These are phyloP conservation scores for Phoxinus dragarum DNA, from an alignment of 2,797 vertebrate species.

Conservation along the genomic window DNA sequence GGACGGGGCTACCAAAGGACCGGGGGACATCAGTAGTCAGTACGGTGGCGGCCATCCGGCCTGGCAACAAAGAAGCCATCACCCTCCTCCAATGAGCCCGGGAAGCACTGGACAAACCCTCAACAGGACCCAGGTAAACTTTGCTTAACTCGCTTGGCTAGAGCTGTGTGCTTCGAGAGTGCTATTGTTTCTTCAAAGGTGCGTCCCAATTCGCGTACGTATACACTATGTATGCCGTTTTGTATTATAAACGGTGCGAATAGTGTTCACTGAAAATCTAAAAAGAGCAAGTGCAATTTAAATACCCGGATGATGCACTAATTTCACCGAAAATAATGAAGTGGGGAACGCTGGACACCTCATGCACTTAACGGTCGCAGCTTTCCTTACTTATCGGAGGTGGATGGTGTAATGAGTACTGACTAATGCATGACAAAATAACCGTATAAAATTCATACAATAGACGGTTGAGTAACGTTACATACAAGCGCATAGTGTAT, in stretches of 20 bases:
- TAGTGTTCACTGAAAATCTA: not conserved
- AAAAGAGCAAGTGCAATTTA: not conserved
- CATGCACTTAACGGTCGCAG: not conserved
- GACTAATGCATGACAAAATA: not conserved
- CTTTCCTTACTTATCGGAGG: not conserved
- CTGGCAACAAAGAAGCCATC: constrained; percentile 93
- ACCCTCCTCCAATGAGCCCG: constrained; percentile 93
- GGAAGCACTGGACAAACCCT: constrained; percentile 89
- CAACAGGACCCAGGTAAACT: constrained; percentile 90
- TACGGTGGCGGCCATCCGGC: constrained; percentile 84
- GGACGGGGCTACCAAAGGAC: constrained; percentile 87
- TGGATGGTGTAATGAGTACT: not conserved
- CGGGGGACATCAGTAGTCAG: constrained; percentile 79
- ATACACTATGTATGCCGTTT: not conserved
- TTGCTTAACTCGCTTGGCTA: constrained; percentile 59
- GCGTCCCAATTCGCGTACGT: not conserved
- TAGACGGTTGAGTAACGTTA: not conserved
- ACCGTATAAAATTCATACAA: not conserved
- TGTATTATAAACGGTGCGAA: not conserved
- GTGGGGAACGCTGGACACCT: not conserved
- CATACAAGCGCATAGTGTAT: not conserved
- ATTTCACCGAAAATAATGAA: not conserved
- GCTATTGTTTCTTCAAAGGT: constrained; percentile 85
- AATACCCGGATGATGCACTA: not conserved
- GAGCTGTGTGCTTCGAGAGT: constrained; percentile 73